Conservation (phyloP, 1,140 invertebrate genomes). For the Drepana arcuata region DNA sequence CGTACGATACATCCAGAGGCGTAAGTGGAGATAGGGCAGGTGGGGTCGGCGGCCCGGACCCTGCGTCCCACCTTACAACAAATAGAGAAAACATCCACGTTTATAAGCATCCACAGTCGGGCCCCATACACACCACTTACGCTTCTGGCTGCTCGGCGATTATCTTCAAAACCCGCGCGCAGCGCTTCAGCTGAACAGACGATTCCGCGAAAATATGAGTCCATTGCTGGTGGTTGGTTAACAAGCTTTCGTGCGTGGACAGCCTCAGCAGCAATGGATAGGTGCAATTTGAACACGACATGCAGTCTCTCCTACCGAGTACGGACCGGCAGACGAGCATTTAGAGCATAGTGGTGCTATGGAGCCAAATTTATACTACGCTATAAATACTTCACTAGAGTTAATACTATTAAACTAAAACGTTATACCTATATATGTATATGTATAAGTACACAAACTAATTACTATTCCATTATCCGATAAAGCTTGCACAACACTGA, state of each 20-base stretch:
- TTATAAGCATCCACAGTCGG: slow-evolving; percentile 46
- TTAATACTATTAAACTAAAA: no score
- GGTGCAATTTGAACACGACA: slow-evolving; percentile 23
- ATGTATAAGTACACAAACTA: no score
- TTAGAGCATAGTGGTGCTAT: slow-evolving; percentile 65
- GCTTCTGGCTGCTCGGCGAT: slow-evolving; percentile 55
- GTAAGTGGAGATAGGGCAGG: slow-evolving; percentile 72
- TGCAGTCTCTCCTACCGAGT: slow-evolving; percentile 28
- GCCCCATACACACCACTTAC: slow-evolving; percentile 67
- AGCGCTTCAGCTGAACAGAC: neutral
- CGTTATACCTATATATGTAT: no score
- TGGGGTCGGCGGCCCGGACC: slow-evolving; percentile 66
- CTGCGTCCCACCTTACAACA: slow-evolving; percentile 70
- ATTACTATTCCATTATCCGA: no score
- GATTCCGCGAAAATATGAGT: slow-evolving; percentile 6
- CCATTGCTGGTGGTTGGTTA: neutral
- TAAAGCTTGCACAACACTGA: no score
- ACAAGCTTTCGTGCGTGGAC: slow-evolving; percentile 3
- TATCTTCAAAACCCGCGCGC: neutral
- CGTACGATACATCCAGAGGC: slow-evolving; percentile 73
- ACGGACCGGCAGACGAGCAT: slow-evolving; percentile 48
- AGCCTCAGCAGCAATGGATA: slow-evolving; percentile 6
- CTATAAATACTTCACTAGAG: slow-evolving; percentile 1
- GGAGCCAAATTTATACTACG: slow-evolving; percentile 37
- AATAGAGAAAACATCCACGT: slow-evolving; percentile 63